Percentiles rank a stretch among this genome's conserved stretches.
phyloP scores from a whole-genome alignment of 2,888 invertebrate genomes.

The Hetaerina titia region DNA sequence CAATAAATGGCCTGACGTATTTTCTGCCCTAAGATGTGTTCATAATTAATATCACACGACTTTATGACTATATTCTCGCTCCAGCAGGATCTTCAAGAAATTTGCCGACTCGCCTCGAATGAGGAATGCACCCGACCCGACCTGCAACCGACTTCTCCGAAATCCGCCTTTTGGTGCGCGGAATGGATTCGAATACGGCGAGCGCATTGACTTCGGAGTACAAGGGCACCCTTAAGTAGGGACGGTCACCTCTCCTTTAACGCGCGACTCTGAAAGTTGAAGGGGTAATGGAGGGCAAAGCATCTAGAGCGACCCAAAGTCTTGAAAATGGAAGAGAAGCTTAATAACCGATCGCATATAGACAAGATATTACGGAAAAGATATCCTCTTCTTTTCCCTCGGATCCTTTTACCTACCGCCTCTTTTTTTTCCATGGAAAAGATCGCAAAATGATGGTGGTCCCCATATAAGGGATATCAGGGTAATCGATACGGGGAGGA shows the following conservation, averaged over 20 bases:
- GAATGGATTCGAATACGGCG: no score
- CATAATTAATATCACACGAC: no score
- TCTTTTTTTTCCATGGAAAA: not conserved
- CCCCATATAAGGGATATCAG: not conserved
- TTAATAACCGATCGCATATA: conserved; percentile 31
- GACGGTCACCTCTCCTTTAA: not conserved
- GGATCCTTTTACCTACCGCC: not conserved
- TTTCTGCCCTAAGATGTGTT: no score
- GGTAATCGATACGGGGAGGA: conserved; percentile 3
- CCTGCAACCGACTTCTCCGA: no score
- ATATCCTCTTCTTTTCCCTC: not conserved
- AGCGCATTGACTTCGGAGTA: no score
- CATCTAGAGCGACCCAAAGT: not conserved
- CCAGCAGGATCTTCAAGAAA: no score
- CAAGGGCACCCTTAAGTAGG: not conserved
- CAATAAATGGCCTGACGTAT: no score
- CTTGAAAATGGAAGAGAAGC: conserved; percentile 8
- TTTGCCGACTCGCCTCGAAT: no score
- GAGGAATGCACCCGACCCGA: no score
- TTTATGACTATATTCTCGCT: no score
- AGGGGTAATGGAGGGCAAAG: not conserved
- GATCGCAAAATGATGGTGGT: not conserved
- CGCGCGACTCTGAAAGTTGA: not conserved
- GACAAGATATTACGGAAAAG: conserved; percentile 27
- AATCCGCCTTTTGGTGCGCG: no score